A percentile compares a stretch with the other conserved stretches of the same genome.
These are phyloP conservation scores for Scaeva pyrastri DNA, from an alignment of 2,888 invertebrate species.

Conservation along the genomic window DNA sequence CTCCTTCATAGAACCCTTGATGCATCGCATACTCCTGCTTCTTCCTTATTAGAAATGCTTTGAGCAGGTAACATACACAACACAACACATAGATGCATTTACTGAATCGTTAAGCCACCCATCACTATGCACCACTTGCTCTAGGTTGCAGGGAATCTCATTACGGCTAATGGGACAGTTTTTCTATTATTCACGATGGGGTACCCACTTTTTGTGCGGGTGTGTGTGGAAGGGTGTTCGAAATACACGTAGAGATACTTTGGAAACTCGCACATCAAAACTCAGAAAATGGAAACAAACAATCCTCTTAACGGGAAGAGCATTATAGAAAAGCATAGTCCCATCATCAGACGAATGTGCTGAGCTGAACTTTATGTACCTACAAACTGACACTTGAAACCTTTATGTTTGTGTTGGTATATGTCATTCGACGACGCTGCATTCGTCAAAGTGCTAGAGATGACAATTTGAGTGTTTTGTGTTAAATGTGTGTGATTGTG, in stretches of 20 bases:
- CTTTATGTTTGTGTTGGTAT: no score
- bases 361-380: slow-evolving; percentile 2
- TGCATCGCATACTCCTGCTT: not conserved
- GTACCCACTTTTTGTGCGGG: slow-evolving; percentile 2
- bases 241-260: not conserved
- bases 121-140: not conserved
- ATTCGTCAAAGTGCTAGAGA: slow-evolving; percentile 15
- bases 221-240: slow-evolving; percentile 39
- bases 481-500: slow-evolving; percentile 39
- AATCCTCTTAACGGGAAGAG: slow-evolving; percentile 36
- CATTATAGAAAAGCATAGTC: no score
- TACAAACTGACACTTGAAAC: slow-evolving; percentile 51
- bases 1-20: slow-evolving; percentile 18
- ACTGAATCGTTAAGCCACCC: slow-evolving; percentile 31
- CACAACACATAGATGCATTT: no score
- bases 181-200: slow-evolving; percentile 11
- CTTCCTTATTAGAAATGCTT: not conserved
- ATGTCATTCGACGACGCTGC: no score
- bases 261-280: not conserved
- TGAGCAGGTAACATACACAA: no score
- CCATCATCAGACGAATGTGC: not conserved
- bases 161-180: slow-evolving; percentile 47
- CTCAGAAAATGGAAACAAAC: slow-evolving; percentile 24
- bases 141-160: slow-evolving; percentile 32
- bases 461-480: slow-evolving; percentile 47